Base-by-base conservation (phyloP, 2,113 vertebrate genomes). In the Mobula hypostoma region DNA sequence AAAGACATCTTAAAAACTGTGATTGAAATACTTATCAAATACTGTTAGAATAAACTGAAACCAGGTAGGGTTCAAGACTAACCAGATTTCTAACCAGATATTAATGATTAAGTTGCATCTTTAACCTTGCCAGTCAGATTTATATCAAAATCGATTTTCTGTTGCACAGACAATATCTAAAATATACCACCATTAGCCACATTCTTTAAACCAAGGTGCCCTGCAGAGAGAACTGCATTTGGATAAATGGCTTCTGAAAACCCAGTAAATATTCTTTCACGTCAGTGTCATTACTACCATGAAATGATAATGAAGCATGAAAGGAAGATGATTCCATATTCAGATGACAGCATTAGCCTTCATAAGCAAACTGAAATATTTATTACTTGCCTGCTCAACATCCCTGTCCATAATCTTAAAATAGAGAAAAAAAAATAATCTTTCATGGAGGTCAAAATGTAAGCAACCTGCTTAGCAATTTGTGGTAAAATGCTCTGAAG, bases 401-500 rank as follows among this genome's bases (percentile, higher is more conserved):
- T 97, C 97, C 97, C 97, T 68, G 96, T 96, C 96, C 96, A 96
- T 97, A 96, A 97, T 97, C 96, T 97, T 96, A 97, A 98, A 97
- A 94, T 56, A 56, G 97, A 97, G 95, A 96, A 97, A 97, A 96
- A 96, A 97, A 97, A 97, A 97, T 96, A 97, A 85, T 85, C 61
- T 32, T 66, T 56, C 91, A 93, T 93, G 48, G 66, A 93, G 91
- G 91, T 93, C 91, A 93, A 48, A 72, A 93, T 93, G 68, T 76
- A 74, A 95, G 97, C 97, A 97, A 98, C 97, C 97, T 98, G 98
- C 98, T 98, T 99, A 97, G 98, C 97, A 98, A 98, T 95, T 97
- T 98, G 98, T 98, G 98, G 98, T 98, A 98, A 98, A 99, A 99
- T 97, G 97, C 97, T 97, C 97, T 97, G 98, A 98, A 98, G 98